These are phyloP conservation scores for Matsumurasca onukii DNA, from an alignment of 1,140 invertebrate genomes.

Conservation along the genomic window DNA sequence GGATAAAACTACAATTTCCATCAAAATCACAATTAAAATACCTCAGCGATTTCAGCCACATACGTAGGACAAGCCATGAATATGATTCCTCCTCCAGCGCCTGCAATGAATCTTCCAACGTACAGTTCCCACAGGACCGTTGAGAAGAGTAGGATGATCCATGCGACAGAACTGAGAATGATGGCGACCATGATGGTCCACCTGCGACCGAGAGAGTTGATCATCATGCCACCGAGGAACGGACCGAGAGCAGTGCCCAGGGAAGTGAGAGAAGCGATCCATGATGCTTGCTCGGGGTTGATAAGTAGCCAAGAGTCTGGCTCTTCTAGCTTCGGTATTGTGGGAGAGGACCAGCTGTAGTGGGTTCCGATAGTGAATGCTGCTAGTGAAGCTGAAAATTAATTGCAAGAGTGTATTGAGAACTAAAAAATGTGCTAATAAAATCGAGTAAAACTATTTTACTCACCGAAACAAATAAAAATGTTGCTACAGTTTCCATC, in stretches of 20 bases:
- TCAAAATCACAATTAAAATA: too few relatives aligned
- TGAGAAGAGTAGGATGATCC: constrained; percentile 68
- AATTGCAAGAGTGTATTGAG: too few relatives aligned
- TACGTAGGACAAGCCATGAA: constrained; percentile 84
- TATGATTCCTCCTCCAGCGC: constrained; percentile 70
- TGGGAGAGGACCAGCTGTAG: constrained; percentile 75
- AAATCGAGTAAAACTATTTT: too few relatives aligned
- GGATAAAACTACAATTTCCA: too few relatives aligned
- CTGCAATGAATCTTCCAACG: constrained; percentile 48
- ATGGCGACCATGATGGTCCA: constrained; percentile 64
- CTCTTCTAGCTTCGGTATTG: constrained; percentile 57
- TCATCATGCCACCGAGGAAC: background rate
- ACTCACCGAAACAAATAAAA: too few relatives aligned
- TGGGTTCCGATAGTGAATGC: constrained; percentile 62
- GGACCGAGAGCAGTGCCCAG: constrained; percentile 19
- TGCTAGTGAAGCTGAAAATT: constrained; percentile 63
- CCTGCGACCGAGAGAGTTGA: constrained; percentile 42
- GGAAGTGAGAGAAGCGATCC: constrained; percentile 16
- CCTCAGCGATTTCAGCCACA: constrained; percentile 82
- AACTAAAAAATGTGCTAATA: too few relatives aligned
- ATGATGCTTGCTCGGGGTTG: constrained; percentile 26
- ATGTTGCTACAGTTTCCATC: too few relatives aligned
- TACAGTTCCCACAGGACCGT: constrained; percentile 49
- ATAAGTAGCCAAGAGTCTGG: constrained; percentile 23
- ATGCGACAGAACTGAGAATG: constrained; percentile 61